phyloP scores from a whole-genome alignment of 2,888 invertebrate species.

The Anthoptus insignis region DNA sequence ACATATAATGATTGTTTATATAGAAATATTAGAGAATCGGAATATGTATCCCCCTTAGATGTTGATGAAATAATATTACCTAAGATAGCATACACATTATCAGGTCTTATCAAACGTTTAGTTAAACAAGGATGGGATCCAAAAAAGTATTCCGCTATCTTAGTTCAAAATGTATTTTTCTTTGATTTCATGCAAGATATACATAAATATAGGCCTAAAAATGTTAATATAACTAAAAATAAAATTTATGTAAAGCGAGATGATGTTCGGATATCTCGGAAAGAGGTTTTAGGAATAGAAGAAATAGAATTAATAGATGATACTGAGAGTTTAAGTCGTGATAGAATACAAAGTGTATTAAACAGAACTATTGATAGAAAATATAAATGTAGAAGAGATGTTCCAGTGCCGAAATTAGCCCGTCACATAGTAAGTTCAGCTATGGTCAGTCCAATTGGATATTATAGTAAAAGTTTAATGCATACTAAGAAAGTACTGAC shows the following conservation, averaged over 20 bases:
- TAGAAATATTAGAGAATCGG: constrained; percentile 88
- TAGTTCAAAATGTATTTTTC: constrained; percentile 90
- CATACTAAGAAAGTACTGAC: constrained; percentile 88
- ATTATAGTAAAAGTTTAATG: constrained; percentile 91
- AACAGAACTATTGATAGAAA: constrained; percentile 47
- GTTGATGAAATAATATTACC: constrained; percentile 92
- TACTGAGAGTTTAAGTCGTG: constrained; percentile 59
- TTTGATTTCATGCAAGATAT: constrained; percentile 84
- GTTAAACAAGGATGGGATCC: constrained; percentile 73
- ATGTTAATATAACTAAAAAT: constrained; percentile 55
- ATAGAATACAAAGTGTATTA: constrained; percentile 49
- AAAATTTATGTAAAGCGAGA: constrained; percentile 76
- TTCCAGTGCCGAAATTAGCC: constrained; percentile 75
- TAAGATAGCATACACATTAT: constrained; percentile 86
- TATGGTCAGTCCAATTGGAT: constrained; percentile 87
- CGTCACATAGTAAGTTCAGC: constrained; percentile 85
- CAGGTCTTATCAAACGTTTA: constrained; percentile 83
- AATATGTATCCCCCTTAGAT: constrained; percentile 90
- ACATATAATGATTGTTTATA: constrained; percentile 94
- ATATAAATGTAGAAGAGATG: constrained; percentile 65
- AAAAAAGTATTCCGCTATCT: constrained; percentile 86
- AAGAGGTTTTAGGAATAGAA: constrained; percentile 60
- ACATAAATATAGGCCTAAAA: constrained; percentile 58
- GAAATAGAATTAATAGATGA: constrained; percentile 68
- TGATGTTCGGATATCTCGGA: constrained; percentile 69